Evolutionary conservation across 2,797 vertebrate species (phyloP), one percentile per base, ranked within the genome.

Genomic region (Cuculus canorus): DNA sequence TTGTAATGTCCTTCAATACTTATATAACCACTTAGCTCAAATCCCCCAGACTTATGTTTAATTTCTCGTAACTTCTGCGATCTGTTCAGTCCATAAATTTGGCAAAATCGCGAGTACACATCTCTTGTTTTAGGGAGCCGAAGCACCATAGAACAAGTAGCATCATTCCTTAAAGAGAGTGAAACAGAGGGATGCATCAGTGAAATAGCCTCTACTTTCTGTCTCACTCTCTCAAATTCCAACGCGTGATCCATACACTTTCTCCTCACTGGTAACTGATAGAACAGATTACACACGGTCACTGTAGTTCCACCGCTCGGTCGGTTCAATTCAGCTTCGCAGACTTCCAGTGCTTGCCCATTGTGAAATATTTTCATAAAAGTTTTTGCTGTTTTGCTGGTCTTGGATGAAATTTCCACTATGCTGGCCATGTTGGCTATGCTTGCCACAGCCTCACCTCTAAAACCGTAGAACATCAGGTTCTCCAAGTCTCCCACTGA

Each of bases 361-460:
- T 98, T 98, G 69, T 98, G 98, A 97, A 99, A 99, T 2, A 99
- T 93, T 92, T 98, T 99, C 61, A 98, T 95, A 83, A 98, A 98
- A 0, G 99, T 99, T 97, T 98, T 99, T 82, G 96, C 96, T 5
- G 98, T 98, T 27, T 78, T 96, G 66, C 93, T 98, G 70, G 96
- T 97, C 93, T 98, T 98, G 33, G 99, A 99, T 57, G 98, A 98
- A 95, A 99, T 98, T 96, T 99, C 99, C 71, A 99, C 98, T 60
- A 99, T 54, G 4, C 97, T 98, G 59, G 99, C 98, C 68, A 99
- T 72, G 84, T 98, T 97, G 32, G 97, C 97, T 47, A 99, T 97
- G 89, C 99, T 99, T 45, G 99, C 99, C 93, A 99, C 91, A 33
- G 99, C 99, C 94, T 99, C 99, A 37, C 99, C 99, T 90, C 99